These are phyloP conservation scores for Drosophila parthenogenetica DNA, from an alignment of 2,888 invertebrate species.

Conservation along the genomic window DNA sequence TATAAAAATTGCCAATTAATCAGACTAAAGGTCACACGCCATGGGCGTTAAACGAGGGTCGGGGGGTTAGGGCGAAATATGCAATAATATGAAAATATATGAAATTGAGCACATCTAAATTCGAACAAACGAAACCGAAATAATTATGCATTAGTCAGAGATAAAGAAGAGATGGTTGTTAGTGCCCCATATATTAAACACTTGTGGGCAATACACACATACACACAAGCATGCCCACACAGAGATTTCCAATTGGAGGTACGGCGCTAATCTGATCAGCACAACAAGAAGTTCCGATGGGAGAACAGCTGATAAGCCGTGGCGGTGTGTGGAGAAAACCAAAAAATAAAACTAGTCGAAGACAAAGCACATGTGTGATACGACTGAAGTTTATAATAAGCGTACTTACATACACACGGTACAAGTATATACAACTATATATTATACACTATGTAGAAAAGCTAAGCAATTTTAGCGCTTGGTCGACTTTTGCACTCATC, in stretches of 20 bases:
- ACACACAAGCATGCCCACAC: neutral
- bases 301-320: conserved; percentile 55
- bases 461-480: conserved; percentile 36
- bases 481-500: conserved; percentile 66
- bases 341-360: conserved; percentile 2
- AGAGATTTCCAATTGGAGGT: conserved; percentile 29
- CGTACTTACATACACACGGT: neutral
- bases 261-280: conserved; percentile 41
- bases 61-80: conserved; percentile 16
- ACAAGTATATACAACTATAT: conserved; percentile 4
- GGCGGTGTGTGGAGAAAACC: neutral
- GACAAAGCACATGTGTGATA: conserved; percentile 25
- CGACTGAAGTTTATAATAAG: conserved; percentile 29
- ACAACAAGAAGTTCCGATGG: conserved; percentile 3
- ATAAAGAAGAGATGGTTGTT: neutral
- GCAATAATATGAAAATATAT: conserved; percentile 22
- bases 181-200: neutral
- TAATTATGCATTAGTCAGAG: conserved; percentile 49
- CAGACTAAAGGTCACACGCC: conserved; percentile 69
- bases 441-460: conserved; percentile 13
- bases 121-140: conserved; percentile 11
- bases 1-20: conserved; percentile 41
- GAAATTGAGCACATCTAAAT: neutral
- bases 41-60: conserved; percentile 2
- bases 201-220: neutral